Conservation (phyloP, 2,888 invertebrate species). For the Lepidocyrtoides sp. region DNA sequence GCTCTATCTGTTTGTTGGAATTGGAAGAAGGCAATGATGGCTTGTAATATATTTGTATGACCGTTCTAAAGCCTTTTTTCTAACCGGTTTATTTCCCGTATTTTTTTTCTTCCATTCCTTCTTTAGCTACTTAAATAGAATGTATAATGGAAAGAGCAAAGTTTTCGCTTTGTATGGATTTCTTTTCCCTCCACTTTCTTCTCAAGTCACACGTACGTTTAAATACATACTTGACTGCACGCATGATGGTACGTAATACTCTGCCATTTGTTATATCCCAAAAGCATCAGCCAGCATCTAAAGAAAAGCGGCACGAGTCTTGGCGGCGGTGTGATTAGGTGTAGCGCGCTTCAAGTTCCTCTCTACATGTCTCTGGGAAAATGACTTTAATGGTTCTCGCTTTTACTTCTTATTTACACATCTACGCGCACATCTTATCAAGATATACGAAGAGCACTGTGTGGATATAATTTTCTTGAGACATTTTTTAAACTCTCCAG, state of each 20-base stretch:
- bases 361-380: slow-evolving; percentile 40
- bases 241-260: slow-evolving; percentile 41
- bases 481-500: slow-evolving; percentile 3
- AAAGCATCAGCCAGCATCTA: background rate
- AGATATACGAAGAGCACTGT: background rate
- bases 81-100: slow-evolving; percentile 39
- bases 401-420: slow-evolving; percentile 53
- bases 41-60: slow-evolving; percentile 16
- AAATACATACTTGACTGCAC: slow-evolving; percentile 49
- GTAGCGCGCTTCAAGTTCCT: slow-evolving; percentile 10
- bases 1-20: background rate
- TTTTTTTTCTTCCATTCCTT: slow-evolving; percentile 14
- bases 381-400: slow-evolving; percentile 63
- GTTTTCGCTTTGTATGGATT: slow-evolving; percentile 52
- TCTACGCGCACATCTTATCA: slow-evolving; percentile 33
- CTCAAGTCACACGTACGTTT: slow-evolving; percentile 37
- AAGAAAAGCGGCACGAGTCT: slow-evolving; percentile 31
- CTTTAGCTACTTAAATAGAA: slow-evolving; percentile 53
- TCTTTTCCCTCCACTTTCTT: slow-evolving; percentile 18
- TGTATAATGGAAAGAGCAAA: slow-evolving; percentile 61
- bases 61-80: background rate
- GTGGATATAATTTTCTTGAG: background rate
- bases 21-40: background rate
- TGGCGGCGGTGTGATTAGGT: slow-evolving; percentile 50
- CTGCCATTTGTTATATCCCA: slow-evolving; percentile 34